A percentile compares a stretch with the other conserved stretches of the same genome.
Conservation (phyloP, 2,113 vertebrate species). For the Ailurus styani region DNA sequence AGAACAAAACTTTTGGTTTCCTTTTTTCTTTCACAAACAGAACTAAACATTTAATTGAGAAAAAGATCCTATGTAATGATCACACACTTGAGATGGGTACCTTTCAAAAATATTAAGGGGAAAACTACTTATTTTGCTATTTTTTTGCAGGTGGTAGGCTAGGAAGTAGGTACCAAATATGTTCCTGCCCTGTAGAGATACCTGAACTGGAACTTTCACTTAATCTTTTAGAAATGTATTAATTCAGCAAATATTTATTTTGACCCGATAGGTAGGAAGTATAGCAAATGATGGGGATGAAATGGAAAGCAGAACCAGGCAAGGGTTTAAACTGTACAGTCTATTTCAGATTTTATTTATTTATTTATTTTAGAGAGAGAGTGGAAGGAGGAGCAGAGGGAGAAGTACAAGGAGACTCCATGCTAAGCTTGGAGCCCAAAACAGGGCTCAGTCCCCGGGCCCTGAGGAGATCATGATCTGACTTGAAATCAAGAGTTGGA, state of each 20-base stretch:
- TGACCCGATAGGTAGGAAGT: background rate
- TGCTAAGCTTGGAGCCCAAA: background rate
- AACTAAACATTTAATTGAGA: background rate
- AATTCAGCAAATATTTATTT: slow-evolving; percentile 6
- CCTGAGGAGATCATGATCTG: background rate
- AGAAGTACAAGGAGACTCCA: background rate
- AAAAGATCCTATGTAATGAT: background rate
- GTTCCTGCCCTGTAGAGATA: background rate
- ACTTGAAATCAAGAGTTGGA: background rate
- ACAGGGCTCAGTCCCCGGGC: background rate
- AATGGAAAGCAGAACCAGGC: background rate
- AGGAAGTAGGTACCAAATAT: background rate
- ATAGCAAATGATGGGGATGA: background rate
- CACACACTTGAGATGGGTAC: background rate
- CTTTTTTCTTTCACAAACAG: background rate
- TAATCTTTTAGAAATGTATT: background rate
- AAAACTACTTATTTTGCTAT: background rate
- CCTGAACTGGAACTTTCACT: background rate
- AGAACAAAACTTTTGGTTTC: background rate
- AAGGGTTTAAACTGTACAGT: background rate
- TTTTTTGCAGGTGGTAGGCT: background rate
- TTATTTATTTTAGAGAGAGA: background rate
- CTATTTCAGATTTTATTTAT: background rate
- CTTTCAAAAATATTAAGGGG: background rate
- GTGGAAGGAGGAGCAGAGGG: background rate